A percentile compares a stretch with the other conserved stretches of the same genome.
Conservation (phyloP, 2,797 vertebrate species). For the Cephalopachus bancanus region DNA sequence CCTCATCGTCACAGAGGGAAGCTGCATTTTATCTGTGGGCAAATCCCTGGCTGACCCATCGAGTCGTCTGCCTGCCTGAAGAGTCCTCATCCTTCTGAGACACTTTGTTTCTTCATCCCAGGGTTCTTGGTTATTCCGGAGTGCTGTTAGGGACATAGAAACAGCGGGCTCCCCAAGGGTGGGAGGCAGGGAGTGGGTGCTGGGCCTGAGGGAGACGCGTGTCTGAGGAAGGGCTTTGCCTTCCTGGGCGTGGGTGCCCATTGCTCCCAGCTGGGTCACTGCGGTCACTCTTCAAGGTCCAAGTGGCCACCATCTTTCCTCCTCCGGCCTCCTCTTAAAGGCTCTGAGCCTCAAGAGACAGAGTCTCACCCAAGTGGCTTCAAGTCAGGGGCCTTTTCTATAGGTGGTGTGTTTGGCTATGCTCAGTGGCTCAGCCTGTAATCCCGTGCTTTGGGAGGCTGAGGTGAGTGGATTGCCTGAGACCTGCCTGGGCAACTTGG, state of each 20-base stretch:
- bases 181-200: not conserved
- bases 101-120: not conserved
- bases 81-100: not conserved
- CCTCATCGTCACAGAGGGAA: slow-evolving; percentile 13
- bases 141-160: not conserved
- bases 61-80: not conserved
- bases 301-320: not conserved
- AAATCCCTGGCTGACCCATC: not conserved
- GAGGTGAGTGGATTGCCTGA: too few relatives aligned
- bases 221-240: not conserved
- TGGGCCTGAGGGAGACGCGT: too few relatives aligned
- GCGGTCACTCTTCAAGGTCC: not conserved
- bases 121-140: not conserved
- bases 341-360: not conserved
- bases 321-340: not conserved
- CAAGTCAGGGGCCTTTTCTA: not conserved
- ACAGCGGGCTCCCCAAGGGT: not conserved
- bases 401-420: not conserved
- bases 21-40: not conserved
- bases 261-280: too few relatives aligned
- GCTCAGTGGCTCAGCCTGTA: not conserved
- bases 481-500: too few relatives aligned
- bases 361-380: not conserved
- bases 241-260: fast-evolving
- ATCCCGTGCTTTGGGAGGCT: too few relatives aligned